Percentiles rank a stretch among this genome's conserved stretches.
These are phyloP conservation scores for Saccostrea glomerata DNA, from an alignment of 1,140 invertebrate species.

Conservation along the genomic window DNA sequence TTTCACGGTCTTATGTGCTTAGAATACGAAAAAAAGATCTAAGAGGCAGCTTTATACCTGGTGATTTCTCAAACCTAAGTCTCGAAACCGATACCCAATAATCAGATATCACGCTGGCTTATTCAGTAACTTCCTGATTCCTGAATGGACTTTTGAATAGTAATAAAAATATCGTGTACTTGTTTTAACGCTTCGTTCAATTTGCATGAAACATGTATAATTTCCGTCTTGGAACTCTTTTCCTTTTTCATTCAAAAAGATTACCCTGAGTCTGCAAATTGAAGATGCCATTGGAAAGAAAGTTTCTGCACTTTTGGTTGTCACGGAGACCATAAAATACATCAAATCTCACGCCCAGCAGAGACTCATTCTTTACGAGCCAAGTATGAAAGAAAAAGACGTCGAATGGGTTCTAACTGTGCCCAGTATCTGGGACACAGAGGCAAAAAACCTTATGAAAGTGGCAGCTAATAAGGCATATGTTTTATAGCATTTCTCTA, in stretches of 20 bases:
- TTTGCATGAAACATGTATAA: conserved; percentile 19
- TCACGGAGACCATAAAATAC: conserved; percentile 29
- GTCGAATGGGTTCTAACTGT: conserved; percentile 24
- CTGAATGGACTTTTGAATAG: neutral
- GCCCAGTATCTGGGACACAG: neutral
- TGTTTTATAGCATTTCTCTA: neutral
- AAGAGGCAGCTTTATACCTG: neutral
- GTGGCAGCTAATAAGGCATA: neutral
- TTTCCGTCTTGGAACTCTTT: neutral
- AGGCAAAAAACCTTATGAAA: conserved; percentile 24
- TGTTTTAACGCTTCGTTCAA: neutral
- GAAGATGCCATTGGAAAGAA: conserved; percentile 18
- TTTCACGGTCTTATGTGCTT: neutral
- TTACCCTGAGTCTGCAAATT: neutral
- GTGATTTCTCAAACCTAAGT: neutral
- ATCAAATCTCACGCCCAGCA: neutral
- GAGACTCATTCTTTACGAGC: neutral
- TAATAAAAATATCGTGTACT: neutral
- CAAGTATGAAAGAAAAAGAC: conserved; percentile 2
- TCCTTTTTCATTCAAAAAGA: conserved; percentile 16
- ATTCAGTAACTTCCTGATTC: neutral
- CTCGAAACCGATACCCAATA: neutral
- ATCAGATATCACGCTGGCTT: neutral
- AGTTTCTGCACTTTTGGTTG: conserved; percentile 11
- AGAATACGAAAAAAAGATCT: neutral